phyloP scores from a whole-genome alignment of 2,888 invertebrate genomes.

The Ypsolopha sequella region DNA sequence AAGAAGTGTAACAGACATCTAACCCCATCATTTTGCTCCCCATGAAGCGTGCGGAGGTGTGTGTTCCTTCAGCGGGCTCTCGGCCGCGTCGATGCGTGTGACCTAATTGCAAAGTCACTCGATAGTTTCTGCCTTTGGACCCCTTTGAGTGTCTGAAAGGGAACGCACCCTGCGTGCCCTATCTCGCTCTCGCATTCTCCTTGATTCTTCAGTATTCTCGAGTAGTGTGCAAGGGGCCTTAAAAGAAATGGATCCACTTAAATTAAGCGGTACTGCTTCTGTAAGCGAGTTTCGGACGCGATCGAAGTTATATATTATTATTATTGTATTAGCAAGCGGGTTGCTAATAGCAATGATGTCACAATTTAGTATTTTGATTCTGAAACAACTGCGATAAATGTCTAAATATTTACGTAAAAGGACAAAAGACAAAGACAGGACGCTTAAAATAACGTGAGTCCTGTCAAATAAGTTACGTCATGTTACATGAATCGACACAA shows the following conservation, averaged over 20 bases:
- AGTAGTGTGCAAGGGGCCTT: neutral
- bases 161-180: slow-evolving; percentile 8
- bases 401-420: too few species aligned
- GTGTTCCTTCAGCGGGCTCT: too few species aligned
- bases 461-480: too few species aligned
- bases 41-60: neutral
- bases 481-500: too few species aligned
- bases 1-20: neutral
- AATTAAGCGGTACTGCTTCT: neutral
- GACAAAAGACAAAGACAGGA: too few species aligned
- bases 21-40: neutral
- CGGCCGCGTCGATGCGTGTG: neutral
- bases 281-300: neutral
- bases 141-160: too few species aligned
- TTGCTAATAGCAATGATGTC: too few species aligned
- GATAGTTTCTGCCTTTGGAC: slow-evolving; percentile 6
- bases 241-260: neutral
- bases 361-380: too few species aligned
- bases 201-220: slow-evolving; percentile 4
- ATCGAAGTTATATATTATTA: too few species aligned
- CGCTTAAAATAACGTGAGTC: too few species aligned
- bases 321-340: too few species aligned
- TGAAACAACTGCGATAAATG: too few species aligned
- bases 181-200: slow-evolving; percentile 5
- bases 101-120: slow-evolving; percentile 9